phyloP scores from a whole-genome alignment of 1,140 invertebrate genomes.

The Nymphalis io region DNA sequence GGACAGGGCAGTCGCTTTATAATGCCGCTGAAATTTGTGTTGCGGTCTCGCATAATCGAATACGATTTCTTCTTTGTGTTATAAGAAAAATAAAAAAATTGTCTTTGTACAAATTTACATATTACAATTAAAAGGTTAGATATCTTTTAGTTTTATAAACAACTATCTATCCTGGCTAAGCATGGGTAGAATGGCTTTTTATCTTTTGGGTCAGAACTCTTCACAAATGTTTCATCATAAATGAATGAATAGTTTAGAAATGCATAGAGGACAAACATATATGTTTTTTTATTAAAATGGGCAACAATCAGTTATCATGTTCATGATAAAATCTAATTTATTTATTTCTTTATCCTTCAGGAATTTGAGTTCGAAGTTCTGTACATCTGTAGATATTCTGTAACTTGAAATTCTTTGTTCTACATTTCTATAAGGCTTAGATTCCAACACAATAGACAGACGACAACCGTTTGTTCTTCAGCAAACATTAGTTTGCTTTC shows the following conservation, averaged over 20 bases:
- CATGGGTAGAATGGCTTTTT: too few species aligned
- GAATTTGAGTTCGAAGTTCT: too few species aligned
- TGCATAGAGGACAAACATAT: too few species aligned
- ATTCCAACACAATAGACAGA: conserved; percentile 31
- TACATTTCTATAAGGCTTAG: conserved; percentile 1
- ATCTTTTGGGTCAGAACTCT: too few species aligned
- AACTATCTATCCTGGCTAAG: too few species aligned
- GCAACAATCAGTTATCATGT: too few species aligned
- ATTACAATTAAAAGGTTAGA: too few species aligned
- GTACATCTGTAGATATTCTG: not conserved
- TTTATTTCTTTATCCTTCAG: too few species aligned
- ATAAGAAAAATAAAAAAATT: not conserved
- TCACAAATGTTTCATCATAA: too few species aligned
- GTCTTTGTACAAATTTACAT: not conserved
- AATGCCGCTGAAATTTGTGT: conserved; percentile 30
- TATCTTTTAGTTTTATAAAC: too few species aligned
- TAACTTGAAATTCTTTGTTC: not conserved
- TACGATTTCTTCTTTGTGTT: not conserved
- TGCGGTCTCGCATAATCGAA: conserved; percentile 16
- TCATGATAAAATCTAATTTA: too few species aligned
- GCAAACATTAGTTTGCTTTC: conserved; percentile 36
- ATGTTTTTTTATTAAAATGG: not conserved
- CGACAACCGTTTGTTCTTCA: conserved; percentile 33
- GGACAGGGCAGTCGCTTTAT: conserved; percentile 31
- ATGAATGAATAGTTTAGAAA: too few species aligned